Conservation (phyloP, 1,140 invertebrate species). For the Uloborus diversus region DNA sequence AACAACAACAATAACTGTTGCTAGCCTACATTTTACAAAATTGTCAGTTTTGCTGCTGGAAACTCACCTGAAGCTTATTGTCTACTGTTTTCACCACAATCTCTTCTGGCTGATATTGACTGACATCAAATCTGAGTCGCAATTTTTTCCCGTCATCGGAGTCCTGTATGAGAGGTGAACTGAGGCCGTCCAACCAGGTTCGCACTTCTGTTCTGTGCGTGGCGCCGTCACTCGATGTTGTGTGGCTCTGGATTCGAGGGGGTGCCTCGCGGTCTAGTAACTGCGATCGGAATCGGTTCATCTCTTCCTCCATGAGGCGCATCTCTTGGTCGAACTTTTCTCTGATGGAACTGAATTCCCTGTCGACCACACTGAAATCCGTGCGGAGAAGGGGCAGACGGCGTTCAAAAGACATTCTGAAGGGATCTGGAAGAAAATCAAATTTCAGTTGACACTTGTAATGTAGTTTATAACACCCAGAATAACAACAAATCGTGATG, state of each 20-base stretch:
- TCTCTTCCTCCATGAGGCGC: constrained; percentile 98
- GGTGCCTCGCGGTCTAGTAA: constrained; percentile 89
- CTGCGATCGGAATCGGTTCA: constrained; percentile 93
- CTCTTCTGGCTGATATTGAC: constrained; percentile 92
- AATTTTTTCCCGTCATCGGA: constrained; percentile 84
- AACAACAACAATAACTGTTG: too few species aligned
- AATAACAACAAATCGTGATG: too few species aligned
- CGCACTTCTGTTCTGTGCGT: constrained; percentile 65
- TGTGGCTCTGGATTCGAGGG: constrained; percentile 54
- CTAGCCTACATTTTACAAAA: too few species aligned
- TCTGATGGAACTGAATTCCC: constrained; percentile 94
- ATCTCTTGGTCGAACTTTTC: constrained; percentile 96
- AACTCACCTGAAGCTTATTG: constrained; percentile 89
- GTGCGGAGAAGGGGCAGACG: constrained; percentile 85
- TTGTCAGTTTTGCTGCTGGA: too few species aligned
- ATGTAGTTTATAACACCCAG: too few species aligned
- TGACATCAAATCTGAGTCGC: constrained; percentile 92
- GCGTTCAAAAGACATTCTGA: constrained; percentile 59
- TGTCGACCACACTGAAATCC: constrained; percentile 94
- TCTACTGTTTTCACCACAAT: constrained; percentile 96
- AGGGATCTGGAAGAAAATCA: background rate
- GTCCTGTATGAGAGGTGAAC: constrained; percentile 91
- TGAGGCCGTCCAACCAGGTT: constrained; percentile 80
- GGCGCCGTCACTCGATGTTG: background rate
- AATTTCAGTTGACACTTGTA: too few species aligned